Evolutionary conservation across 2,113 vertebrate genomes (phyloP), one percentile per base, ranked within the genome.

Genomic region (Petaurus breviceps): DNA sequence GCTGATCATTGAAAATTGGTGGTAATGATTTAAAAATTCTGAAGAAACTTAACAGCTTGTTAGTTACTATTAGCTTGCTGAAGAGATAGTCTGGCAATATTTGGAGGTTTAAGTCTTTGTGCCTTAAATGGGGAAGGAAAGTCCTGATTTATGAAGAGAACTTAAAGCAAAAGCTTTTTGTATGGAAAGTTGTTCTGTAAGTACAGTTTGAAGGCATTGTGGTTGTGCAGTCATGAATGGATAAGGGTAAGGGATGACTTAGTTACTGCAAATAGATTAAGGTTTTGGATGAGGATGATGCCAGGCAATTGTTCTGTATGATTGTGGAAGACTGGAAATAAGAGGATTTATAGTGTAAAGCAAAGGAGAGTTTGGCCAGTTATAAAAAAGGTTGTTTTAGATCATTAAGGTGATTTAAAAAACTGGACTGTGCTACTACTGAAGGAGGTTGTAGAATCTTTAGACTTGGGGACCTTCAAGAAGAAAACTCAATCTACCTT

Each of bases 131-230:
- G 68, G 68, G 19, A 43, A n/a, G 16, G n/a, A 96, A 95, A 93
- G 46, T 51, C 93, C 43, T 95, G 68, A 37, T 94, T 97, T 95
- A 77, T 96, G 94, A 93, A 92, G 97, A 93, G 93, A 90, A 94
- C 43, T 24, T 90, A 95, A 92, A 96, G 89, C 26, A 95, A 91
- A 68, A 89, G 9, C 11, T 53, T 91, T 54, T n/a, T 84, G 57
- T 52, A 52, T 49, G 89, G 92, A 94, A 94, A 96, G 95, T 52
- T 93, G 68, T 91, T 93, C 46, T 95, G 31, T 97, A 68, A 92
- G 16, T 54, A 77, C 90, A 37, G 10, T 14, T 61, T 92, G 95
- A 95, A 92, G 10, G 55, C 89, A 77, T 95, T 96, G 43, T 95
- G 84, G n/a, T 95, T 84, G 53, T 96, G 96, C 77, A 92, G 46